Evolutionary conservation across 2,113 vertebrate species (phyloP), one percentile per base, ranked within the genome.

Genomic region (Pluvianellus socialis): DNA sequence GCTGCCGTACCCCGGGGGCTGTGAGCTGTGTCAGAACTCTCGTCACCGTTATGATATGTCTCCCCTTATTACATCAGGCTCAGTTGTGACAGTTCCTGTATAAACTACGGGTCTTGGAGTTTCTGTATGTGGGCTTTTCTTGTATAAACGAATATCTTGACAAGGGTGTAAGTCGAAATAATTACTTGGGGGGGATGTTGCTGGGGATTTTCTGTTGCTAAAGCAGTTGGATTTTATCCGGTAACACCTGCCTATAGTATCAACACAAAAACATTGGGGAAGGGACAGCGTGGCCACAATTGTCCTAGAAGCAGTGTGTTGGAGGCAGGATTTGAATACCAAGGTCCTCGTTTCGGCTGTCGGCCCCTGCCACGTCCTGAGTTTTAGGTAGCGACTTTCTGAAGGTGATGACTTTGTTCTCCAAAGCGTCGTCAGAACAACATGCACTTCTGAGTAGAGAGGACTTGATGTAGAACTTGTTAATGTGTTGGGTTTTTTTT

Each of bases 261-360:
- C 26, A 15, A 18, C 27, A 2, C 7, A 22, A 45, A 40, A 55
- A 11, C 1, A 0, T 3, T 44, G 45, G 19, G 38, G 8, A 61
- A 47, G 23, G 21, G 33, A 0, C 21, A 26, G 15, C 0, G 1
- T 32, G n/a, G 28, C 52, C 58, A 5, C 10, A 6, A 10, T 32
- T 50, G 30, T 5, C 0, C 28, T 17, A 19, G 12, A 20, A 47
- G 17, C 18, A 2, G 3, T 0, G 10, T 12, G 17, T 33, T 10
- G 1, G 59, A 24, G 52, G 27, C 47, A 66, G 32, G 28, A 14
- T 67, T 82, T 62, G 42, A 61, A 27, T 35, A 6, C 11, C 21
- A 3, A 4, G 19, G 12, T 40, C 35, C 18, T 42, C 50, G 32
- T 45, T 94, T 52, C 5, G 12, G 14, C 21, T 55, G 49, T 21